Evolutionary conservation across 2,888 invertebrate genomes (phyloP), one percentile per base, ranked within the genome.

Genomic region (Pteria penguin): DNA sequence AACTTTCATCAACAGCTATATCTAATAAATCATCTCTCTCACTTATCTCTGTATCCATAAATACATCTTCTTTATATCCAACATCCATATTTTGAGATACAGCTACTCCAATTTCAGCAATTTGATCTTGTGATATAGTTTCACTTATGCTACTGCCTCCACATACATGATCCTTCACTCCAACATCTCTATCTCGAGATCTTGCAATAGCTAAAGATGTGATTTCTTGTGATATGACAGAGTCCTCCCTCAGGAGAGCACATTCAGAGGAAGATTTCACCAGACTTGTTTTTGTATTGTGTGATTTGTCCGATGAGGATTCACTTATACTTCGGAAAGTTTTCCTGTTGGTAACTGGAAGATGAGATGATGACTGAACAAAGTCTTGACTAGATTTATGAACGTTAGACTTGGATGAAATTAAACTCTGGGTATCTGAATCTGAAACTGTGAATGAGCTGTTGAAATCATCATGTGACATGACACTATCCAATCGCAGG

Each of bases 401-500:
- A 4, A 27, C 52, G n/a, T 62, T 62, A 18, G 72, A 27, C 18
- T 45, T 36, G 5, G 24, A 54, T 27, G 72, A 72, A n/a, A 65
- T 57, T 8, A 57, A n/a, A 57, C 57, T 45, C 11, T 62, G 32
- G 24, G 54, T 45, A 29, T 72, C 72, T 2, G 72, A 57, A 22
- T 72, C 72, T 1, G 72, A 57, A 22, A 31, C 36, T 1, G 57
- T 29, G 26, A 58, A 32, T 18, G 26, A 36, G 26, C 36, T 57
- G 2, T 57, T 57, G 27, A 31, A 54, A 32, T 8, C 22, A 57
- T 29, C 31, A 5, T 29, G n/a, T 27, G 67, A 67, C 57, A 55
- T 14, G 32, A 65, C 29, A 31, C 68, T 76, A 14, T 72, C 68
- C 62, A 76, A n/a, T 32, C 68, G 58, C 4, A 67, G 14, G n/a